Evolutionary conservation across 2,113 vertebrate species (phyloP).

Genomic region (Caloenas nicobarica): DNA sequence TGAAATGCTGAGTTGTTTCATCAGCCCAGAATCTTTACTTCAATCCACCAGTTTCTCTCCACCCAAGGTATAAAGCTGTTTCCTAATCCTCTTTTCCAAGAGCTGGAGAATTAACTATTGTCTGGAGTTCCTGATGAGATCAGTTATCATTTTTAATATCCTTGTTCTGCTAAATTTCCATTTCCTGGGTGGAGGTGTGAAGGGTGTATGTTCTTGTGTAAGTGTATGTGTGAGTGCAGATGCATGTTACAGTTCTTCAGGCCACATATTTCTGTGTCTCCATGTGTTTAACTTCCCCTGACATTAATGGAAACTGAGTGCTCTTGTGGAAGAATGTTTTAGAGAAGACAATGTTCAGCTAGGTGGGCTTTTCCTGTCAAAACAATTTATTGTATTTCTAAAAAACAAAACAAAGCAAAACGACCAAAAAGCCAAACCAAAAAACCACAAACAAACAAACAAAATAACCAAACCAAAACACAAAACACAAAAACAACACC

Average conservation of each 20-base stretch:
- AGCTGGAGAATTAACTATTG: neutral
- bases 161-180: neutral
- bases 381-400: neutral
- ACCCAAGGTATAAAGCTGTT: slow-evolving; percentile 2
- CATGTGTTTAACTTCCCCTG: neutral
- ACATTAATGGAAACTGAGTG: neutral
- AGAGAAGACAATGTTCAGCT: neutral
- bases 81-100: neutral
- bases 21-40: neutral
- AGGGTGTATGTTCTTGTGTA: neutral
- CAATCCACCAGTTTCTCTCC: neutral
- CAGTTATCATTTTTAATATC: neutral
- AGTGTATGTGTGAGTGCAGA: neutral
- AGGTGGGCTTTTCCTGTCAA: neutral
- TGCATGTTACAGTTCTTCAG: neutral
- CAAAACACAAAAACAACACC: too few species aligned
- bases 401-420: too few species aligned
- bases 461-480: too few species aligned
- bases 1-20: slow-evolving; percentile 13
- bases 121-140: neutral
- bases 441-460: too few species aligned
- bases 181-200: neutral
- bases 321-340: neutral
- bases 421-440: too few species aligned
- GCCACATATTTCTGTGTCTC: neutral